These are phyloP conservation scores for Lissocephala sabroskyi DNA, from an alignment of 2,888 invertebrate species.

Conservation along the genomic window DNA sequence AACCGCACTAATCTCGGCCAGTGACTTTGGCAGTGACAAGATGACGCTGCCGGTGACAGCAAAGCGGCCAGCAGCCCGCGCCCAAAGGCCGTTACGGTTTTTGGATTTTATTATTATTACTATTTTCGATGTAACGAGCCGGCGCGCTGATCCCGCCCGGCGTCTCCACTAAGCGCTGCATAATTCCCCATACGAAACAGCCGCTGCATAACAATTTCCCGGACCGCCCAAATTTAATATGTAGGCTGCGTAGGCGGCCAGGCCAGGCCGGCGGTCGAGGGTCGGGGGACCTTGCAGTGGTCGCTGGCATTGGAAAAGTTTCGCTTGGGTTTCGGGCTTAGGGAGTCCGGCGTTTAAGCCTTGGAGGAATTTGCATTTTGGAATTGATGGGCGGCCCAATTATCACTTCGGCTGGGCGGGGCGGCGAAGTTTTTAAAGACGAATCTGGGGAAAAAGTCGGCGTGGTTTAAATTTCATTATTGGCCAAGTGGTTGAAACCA, in stretches of 20 bases:
- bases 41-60: too few species aligned
- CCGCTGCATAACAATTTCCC: conserved; percentile 61
- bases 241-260: conserved; percentile 3
- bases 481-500: not conserved
- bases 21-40: not conserved
- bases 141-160: too few species aligned
- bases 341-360: not conserved
- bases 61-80: too few species aligned
- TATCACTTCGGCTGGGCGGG: conserved; percentile 50
- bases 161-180: conserved; percentile 1
- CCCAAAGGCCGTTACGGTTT: conserved; percentile 3
- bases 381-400: conserved; percentile 23
- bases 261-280: conserved; percentile 5
- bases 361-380: conserved; percentile 2
- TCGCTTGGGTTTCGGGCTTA: too few species aligned
- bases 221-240: conserved; percentile 9
- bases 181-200: conserved; percentile 42
- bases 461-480: conserved; percentile 61
- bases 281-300: too few species aligned
- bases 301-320: too few species aligned
- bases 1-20: conserved; percentile 59
- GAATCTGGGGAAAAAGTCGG: conserved; percentile 38
- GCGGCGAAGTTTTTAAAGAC: not conserved
- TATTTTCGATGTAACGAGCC: conserved; percentile 38
- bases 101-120: conserved; percentile 54